Evolutionary conservation across 2,113 vertebrate genomes (phyloP), one percentile per base, ranked within the genome.

Genomic region (Anguilla rostrata): DNA sequence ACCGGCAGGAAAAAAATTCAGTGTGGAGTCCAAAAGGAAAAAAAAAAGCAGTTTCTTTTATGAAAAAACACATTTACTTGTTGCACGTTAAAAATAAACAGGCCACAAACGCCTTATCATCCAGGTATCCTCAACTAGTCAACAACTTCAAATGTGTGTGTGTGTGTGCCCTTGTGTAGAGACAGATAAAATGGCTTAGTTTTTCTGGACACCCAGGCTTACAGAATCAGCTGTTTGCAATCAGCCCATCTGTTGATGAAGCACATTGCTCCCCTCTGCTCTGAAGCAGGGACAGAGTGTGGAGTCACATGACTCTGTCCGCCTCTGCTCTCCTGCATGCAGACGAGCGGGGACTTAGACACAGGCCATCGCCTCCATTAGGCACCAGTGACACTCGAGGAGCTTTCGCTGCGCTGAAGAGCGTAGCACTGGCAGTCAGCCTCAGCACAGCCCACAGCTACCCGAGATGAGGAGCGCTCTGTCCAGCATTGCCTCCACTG

Each of bases 201-300:
- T 75, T 12, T 75, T 34, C 71, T 75, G 6, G 26, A 75, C 34
- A n/a, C 11, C 71, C n/a, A 75, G 26, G 71, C 71, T 75, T 75
- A 75, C 71, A 75, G 71, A 75, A 29, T 75, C 71, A 75, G 71
- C n/a, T 75, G 71, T 75, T 75, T 75, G 71, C 26, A 20, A 71
- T 26, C 63, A 29, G 26, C 71, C 71, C 71, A 75, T 75, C 71
- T 75, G 71, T 29, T 75, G 71, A 75, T 75, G 71, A 75, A 29
- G 26, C n/a, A 34, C 71, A 4, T 14, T 12, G 20, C 71, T n/a
- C 63, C 71, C 8, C 71, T 75, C 71, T n/a, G 9, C 34, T 75
- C 9, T 75, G 71, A 34, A 12, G n/a, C 71, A 75, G 26, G 71
- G 26, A n/a, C 12, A 34, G 71, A 75, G 26, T 75, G 71, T 34